Conservation (phyloP, 2,113 vertebrate genomes). For the Ictalurus furcatus region DNA sequence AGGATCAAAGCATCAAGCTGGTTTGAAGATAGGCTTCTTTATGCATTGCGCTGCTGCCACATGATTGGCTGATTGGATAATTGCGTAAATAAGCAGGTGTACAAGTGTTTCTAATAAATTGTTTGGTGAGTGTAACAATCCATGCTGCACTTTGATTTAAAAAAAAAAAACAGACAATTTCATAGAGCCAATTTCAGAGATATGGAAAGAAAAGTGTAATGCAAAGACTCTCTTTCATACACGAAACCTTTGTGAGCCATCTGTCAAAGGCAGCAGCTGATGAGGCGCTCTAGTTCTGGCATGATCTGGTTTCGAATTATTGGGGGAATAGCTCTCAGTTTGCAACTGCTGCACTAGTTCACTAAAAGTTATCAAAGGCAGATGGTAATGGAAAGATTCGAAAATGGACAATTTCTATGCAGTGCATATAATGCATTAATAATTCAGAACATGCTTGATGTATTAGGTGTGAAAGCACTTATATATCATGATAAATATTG, state of each 20-base stretch:
- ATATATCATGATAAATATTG: constrained; percentile 13
- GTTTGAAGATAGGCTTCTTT: constrained; percentile 25
- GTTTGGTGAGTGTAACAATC: background rate
- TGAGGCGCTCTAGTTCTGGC: constrained; percentile 2
- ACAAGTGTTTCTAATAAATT: background rate
- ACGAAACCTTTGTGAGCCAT: constrained; percentile 32
- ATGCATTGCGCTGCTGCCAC: background rate
- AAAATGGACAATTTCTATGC: background rate
- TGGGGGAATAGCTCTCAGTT: background rate
- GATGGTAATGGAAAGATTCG: constrained; percentile 3
- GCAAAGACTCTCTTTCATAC: background rate
- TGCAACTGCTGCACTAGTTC: background rate
- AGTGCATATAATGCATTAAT: constrained; percentile 5
- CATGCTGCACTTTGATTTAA: background rate
- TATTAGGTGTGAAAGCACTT: constrained; percentile 15
- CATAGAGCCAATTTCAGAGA: constrained; percentile 35
- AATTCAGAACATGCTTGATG: constrained; percentile 5
- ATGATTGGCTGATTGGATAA: constrained; percentile 16
- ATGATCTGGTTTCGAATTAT: constrained; percentile 23
- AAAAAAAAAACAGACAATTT: background rate
- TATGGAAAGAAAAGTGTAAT: constrained; percentile 17
- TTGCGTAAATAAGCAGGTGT: background rate
- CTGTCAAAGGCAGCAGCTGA: constrained; percentile 24
- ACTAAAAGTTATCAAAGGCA: background rate
- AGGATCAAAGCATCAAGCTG: constrained; percentile 6